phyloP scores from a whole-genome alignment of 2,888 invertebrate species.

The Isotomurus palustris region DNA sequence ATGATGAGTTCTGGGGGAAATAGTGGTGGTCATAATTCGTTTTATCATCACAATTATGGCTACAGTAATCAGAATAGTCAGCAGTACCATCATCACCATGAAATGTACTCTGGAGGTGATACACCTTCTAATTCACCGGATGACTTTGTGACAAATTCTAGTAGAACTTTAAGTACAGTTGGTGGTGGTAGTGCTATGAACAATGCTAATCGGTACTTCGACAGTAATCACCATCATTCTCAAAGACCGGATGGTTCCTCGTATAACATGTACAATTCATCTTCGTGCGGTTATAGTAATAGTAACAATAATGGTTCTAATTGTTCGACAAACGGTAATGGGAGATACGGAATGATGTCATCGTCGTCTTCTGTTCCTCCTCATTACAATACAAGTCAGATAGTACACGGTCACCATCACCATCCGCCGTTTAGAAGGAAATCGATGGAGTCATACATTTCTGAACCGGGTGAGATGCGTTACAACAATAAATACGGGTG shows the following conservation, averaged over 20 bases:
- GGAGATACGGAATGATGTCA: too few species aligned
- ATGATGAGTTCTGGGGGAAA: background rate
- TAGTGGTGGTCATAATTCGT: background rate
- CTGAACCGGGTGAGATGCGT: conserved; percentile 42
- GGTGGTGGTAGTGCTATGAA: background rate
- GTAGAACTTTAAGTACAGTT: too few species aligned
- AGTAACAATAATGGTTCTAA: too few species aligned
- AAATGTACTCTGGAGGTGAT: background rate
- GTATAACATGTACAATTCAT: too few species aligned
- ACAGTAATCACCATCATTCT: conserved; percentile 9
- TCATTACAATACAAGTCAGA: background rate
- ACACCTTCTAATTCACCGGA: too few species aligned
- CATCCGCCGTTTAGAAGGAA: conserved; percentile 39
- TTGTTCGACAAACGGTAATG: too few species aligned
- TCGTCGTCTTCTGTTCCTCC: too few species aligned
- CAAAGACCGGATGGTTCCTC: too few species aligned
- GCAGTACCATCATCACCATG: background rate
- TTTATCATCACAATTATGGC: background rate
- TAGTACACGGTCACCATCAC: conserved; percentile 18
- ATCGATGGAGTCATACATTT: conserved; percentile 45
- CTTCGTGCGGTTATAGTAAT: too few species aligned
- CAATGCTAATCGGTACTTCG: background rate
- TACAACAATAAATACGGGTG: conserved; percentile 38
- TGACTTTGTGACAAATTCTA: too few species aligned
- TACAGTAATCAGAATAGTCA: conserved; percentile 8